Conservation (phyloP, 1,140 invertebrate species). For the Planococcus citri region DNA sequence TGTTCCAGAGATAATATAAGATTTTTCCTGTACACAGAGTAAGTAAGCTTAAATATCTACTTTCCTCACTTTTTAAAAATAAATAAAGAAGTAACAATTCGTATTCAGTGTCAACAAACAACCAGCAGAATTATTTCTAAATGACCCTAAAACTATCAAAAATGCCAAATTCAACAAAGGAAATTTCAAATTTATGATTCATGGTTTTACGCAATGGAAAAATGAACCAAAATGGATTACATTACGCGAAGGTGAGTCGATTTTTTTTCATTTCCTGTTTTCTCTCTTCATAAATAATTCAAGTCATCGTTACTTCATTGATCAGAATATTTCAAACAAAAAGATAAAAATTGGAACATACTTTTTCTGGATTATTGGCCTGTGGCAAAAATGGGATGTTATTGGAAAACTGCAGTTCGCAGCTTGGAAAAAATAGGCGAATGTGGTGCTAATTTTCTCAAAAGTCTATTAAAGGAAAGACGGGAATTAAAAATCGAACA, state of each 20-base stretch:
- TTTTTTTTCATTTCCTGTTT: too few species aligned
- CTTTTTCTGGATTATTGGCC: constrained; percentile 49
- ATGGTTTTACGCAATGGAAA: neutral
- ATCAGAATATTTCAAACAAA: neutral
- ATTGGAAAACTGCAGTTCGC: constrained; percentile 37
- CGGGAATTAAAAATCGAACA: constrained; percentile 31
- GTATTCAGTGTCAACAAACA: too few species aligned
- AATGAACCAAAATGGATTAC: neutral
- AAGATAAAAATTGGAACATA: constrained; percentile 35
- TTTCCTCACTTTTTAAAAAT: too few species aligned
- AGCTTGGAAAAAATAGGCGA: constrained; percentile 43
- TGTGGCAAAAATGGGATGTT: constrained; percentile 44
- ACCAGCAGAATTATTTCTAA: neutral
- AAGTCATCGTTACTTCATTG: too few species aligned
- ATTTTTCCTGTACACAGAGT: too few species aligned
- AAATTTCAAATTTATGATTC: neutral
- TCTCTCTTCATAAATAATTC: too few species aligned
- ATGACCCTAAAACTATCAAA: neutral
- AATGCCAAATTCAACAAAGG: neutral
- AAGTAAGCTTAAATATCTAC: too few species aligned
- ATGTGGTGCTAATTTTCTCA: constrained; percentile 35
- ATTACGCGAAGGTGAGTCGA: neutral
- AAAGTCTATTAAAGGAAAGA: constrained; percentile 33
- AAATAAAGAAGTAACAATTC: too few species aligned
- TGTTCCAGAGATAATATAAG: too few species aligned